Base-by-base conservation (phyloP, 2,113 vertebrate genomes). In the Cyanoramphus novaezelandiae region DNA sequence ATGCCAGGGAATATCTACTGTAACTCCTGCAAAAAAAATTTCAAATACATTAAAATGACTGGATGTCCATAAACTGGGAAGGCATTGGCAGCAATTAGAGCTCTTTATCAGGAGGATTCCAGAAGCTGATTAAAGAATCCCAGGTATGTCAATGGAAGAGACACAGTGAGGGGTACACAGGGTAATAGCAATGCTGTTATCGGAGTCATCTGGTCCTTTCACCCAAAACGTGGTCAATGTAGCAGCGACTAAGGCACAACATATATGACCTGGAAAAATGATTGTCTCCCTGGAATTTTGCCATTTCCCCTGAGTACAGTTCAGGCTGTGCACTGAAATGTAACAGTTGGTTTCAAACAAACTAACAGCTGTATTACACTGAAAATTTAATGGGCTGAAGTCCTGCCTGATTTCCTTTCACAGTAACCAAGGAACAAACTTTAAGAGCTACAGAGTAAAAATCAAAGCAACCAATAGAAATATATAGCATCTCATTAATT, bases 271-370 rank as follows among this genome's bases (percentile, higher is more conserved):
- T 64, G 37, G 78, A 39, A 93, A 64, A 12, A 67, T 39, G 76
- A 83, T 7, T 33, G 55, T 81, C 43, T 59, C 60, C 60, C 82
- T 87, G 65, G 52, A 92, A 63, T 17, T 59, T 70, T 60, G 62
- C 70, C 14, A 15, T 85, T 88, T 76, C 39, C 62, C 57, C 70
- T 71, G 65, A 19, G 72, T 72, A 35, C 68, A 24, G 16, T 5
- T 46, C 60, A 75, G 78, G 69, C 82, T 85, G 50, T 6, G 60
- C 65, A 44, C 46, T 70, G 62, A 93, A 91, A 78, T 43, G 2
- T 17, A 82, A 84, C 74, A 63, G 55, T 50, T 86, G 64, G 37
- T 70, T 92, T 87, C 94, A 90, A 94, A 74, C 53, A 91, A 83
- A 89, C 72, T 60, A 76, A 75, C 37, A 67, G 46, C 65, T 93